Base-by-base conservation (phyloP, 2,888 invertebrate genomes). In the Meloe dianella region DNA sequence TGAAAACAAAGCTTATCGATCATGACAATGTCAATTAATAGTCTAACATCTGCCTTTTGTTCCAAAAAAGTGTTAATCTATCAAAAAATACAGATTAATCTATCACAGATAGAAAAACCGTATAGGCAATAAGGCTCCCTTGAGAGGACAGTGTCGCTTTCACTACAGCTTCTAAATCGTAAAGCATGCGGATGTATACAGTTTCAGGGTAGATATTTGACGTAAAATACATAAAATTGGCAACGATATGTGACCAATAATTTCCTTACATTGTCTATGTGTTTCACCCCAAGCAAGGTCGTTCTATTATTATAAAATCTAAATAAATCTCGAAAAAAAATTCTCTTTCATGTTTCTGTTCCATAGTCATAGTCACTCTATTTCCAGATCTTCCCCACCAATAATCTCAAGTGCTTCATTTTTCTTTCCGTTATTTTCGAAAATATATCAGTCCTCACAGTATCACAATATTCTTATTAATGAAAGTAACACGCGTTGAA, bases 311-410 rank as follows among this genome's bases (percentile, higher is more conserved):
- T 66, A 63, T 61, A 57, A 38, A 57, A 41, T 70, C 71, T 71
- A 71, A 67, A 69, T 69, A 27, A 41, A 69, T 61, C 65, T 41
- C 41, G 54, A 27, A n/a, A 20, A 22, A 24, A 41, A 27, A 59
- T 35, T 47, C 61, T 63, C 51, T 41, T 57, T 30, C 64, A 61
- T 54, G 56, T 69, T 61, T 60, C n/a, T 56, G 65, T 72, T 68
- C 63, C 63, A 65, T 70, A 59, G 27, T 62, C 65, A 60, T 59
- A 65, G 60, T 64, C 32, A 64, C 69, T 64, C 74, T 75, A 75
- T 75, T 75, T 75, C 73, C 74, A 73, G 75, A 62, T 61, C 65
- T 67, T 69, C 74, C 75, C 74, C 56, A 65, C 72, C 64, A 66
- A 51, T 62, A 56, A 58, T 60, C 30, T 67, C 35, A 60, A 63